Percentiles rank a stretch among this genome's conserved stretches.
Conservation (phyloP, 2,888 invertebrate species). For the Autographa pulchrina region DNA sequence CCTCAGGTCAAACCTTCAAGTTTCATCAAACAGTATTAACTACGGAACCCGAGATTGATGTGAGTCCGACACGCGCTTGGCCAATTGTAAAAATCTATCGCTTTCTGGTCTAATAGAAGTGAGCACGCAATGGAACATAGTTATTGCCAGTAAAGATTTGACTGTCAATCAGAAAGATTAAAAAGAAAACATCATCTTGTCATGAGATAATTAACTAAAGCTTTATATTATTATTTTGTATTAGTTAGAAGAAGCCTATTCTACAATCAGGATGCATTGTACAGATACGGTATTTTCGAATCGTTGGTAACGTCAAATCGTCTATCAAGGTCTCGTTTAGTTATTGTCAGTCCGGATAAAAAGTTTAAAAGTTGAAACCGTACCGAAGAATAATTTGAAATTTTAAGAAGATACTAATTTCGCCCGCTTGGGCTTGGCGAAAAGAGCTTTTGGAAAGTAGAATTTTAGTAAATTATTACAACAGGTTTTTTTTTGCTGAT, state of each 20-base stretch:
- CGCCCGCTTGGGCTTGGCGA: not conserved
- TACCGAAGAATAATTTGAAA: conserved; percentile 2
- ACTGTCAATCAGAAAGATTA: not conserved
- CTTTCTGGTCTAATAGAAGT: not conserved
- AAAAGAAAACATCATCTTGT: not conserved
- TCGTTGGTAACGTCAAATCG: conserved; percentile 28
- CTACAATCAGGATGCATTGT: conserved; percentile 22
- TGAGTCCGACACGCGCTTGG: conserved; percentile 4
- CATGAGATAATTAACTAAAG: not conserved
- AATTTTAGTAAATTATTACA: no score
- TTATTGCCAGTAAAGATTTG: not conserved
- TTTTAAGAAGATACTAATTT: not conserved
- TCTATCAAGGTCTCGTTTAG: conserved; percentile 36
- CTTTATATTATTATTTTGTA: no score
- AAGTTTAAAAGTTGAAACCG: conserved; percentile 8
- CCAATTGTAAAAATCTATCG: not conserved
- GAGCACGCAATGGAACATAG: not conserved
- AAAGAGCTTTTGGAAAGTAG: not conserved
- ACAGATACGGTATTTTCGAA: conserved; percentile 12
- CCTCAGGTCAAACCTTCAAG: not conserved
- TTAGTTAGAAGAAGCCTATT: not conserved
- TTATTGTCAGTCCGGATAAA: conserved; percentile 9
- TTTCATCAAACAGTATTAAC: not conserved
- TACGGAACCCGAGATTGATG: not conserved
- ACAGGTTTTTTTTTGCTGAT: no score